phyloP scores from a whole-genome alignment of 2,797 vertebrate species.

The Hydrocynus forskahlii region DNA sequence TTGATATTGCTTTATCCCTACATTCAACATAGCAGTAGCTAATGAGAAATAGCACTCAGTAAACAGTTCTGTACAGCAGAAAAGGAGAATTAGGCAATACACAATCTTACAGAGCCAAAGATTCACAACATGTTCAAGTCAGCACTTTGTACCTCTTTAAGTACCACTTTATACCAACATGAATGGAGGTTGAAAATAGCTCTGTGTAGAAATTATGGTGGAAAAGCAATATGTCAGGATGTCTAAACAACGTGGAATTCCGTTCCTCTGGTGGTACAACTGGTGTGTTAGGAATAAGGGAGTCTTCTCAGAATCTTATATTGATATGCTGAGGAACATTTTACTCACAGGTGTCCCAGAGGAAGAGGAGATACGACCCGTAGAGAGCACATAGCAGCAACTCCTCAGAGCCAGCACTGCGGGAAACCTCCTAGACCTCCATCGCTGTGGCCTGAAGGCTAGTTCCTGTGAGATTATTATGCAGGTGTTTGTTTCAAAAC shows the following conservation, averaged over 20 bases:
- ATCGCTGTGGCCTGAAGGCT: constrained; percentile 19
- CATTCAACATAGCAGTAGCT: not conserved
- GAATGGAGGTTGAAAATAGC: too few relatives aligned
- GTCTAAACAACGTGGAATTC: too few relatives aligned
- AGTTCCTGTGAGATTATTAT: constrained; percentile 57
- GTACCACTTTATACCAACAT: too few relatives aligned
- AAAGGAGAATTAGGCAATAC: too few relatives aligned
- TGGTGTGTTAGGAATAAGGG: not conserved
- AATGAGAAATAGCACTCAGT: not conserved
- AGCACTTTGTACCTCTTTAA: too few relatives aligned
- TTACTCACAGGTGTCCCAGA: constrained; percentile 73
- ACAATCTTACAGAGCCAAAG: too few relatives aligned
- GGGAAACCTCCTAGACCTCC: constrained; percentile 57
- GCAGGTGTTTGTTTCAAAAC: constrained; percentile 58
- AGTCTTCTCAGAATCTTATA: not conserved
- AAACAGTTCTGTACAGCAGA: too few relatives aligned
- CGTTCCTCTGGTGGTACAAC: not conserved
- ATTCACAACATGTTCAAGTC: too few relatives aligned
- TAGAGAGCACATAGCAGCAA: constrained; percentile 81
- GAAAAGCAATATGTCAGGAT: too few relatives aligned
- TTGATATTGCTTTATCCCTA: too few relatives aligned
- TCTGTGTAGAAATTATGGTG: too few relatives aligned
- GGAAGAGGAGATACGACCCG: constrained; percentile 72
- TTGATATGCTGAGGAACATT: not conserved
- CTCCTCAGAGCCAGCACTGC: constrained; percentile 61